Evolutionary conservation across 2,113 vertebrate species (phyloP).

Genomic region (Astatotilapia flaviijosephi): DNA sequence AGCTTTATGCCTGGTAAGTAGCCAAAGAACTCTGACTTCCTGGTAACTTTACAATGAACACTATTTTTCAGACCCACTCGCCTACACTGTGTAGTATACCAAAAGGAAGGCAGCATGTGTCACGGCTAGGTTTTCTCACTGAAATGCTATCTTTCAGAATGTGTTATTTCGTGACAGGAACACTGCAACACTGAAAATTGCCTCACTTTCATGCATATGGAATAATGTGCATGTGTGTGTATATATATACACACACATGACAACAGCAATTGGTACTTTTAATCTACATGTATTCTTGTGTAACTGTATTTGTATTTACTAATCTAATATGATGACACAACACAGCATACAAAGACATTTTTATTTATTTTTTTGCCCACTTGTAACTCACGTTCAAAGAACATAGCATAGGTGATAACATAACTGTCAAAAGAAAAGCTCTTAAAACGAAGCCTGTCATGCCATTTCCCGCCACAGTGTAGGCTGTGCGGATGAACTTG

Average conservation of each 20-base stretch:
- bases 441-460: slow-evolving; percentile 24
- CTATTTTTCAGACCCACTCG: background rate
- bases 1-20: slow-evolving; percentile 43
- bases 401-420: background rate
- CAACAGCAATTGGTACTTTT: background rate
- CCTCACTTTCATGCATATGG: background rate
- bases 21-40: slow-evolving; percentile 31
- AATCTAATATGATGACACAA: background rate
- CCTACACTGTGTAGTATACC: background rate
- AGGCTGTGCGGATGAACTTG: slow-evolving; percentile 42
- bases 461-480: background rate
- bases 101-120: background rate
- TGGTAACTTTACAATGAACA: slow-evolving; percentile 16
- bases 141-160: background rate
- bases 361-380: background rate
- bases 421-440: slow-evolving; percentile 33
- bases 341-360: background rate
- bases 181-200: background rate
- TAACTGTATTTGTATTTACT: background rate
- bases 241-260: background rate
- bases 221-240: background rate
- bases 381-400: background rate
- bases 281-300: background rate
- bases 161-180: background rate
- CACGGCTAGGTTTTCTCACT: background rate